Evolutionary conservation across 2,113 vertebrate genomes (phyloP).

Genomic region (Ammodytes marinus): DNA sequence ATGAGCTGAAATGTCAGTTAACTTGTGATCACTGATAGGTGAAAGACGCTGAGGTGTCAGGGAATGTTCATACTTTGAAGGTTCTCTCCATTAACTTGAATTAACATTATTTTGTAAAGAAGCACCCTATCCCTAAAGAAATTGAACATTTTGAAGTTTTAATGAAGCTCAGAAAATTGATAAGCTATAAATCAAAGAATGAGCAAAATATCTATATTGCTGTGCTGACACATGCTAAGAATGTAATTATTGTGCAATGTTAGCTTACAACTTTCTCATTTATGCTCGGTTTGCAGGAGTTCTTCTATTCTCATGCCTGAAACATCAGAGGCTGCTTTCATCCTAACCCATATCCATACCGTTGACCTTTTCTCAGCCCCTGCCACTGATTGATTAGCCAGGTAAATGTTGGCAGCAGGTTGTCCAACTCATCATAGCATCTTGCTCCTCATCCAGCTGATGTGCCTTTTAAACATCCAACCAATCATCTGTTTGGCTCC

Average conservation of each 20-base stretch:
- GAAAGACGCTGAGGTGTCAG: too few species aligned
- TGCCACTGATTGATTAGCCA: conserved; percentile 28
- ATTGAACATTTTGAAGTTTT: background rate
- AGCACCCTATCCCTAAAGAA: background rate
- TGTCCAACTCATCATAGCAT: conserved; percentile 21
- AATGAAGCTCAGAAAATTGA: background rate
- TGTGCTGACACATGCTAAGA: background rate
- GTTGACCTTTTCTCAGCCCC: conserved; percentile 40
- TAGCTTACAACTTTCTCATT: background rate
- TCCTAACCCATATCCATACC: conserved; percentile 37
- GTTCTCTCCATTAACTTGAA: too few species aligned
- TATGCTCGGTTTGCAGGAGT: conserved; percentile 5
- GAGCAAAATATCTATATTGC: too few species aligned
- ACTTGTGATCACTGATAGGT: too few species aligned
- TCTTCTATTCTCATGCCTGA: conserved; percentile 2
- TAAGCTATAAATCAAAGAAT: background rate
- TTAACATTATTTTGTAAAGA: background rate
- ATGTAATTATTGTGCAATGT: background rate
- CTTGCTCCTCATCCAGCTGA: conserved; percentile 27
- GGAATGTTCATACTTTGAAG: too few species aligned
- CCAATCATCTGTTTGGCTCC: conserved; percentile 59
- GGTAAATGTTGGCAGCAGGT: conserved; percentile 36
- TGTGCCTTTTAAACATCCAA: conserved; percentile 44
- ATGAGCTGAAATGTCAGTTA: background rate
- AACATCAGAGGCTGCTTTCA: conserved; percentile 35